Evolutionary conservation across 2,113 vertebrate genomes (phyloP).

Genomic region (Phrynosoma platyrhinos): DNA sequence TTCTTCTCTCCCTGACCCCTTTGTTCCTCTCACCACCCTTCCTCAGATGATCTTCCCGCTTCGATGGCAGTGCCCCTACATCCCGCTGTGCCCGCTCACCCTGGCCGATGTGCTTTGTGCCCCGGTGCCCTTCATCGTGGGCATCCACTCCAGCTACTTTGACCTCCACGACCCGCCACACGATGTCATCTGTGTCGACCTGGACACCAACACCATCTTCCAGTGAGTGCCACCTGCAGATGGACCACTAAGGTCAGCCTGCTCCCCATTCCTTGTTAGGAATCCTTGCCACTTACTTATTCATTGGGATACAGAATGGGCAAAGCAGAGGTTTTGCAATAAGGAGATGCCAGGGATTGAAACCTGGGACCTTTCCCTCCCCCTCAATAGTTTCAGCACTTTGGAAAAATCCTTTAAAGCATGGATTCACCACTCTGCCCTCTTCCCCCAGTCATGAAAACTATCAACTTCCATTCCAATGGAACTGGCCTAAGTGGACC

Average conservation of each 20-base stretch:
- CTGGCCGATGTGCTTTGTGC: slow-evolving; percentile 94
- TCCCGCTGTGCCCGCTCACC: slow-evolving; percentile 93
- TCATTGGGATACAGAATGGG: too few relatives aligned
- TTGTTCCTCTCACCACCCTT: neutral
- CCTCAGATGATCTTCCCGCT: slow-evolving; percentile 93
- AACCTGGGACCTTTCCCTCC: too few relatives aligned
- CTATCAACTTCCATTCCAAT: too few relatives aligned
- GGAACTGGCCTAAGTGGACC: too few relatives aligned
- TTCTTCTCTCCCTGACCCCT: neutral
- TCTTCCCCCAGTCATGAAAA: too few relatives aligned
- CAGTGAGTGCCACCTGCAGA: slow-evolving; percentile 81
- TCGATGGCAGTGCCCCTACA: slow-evolving; percentile 95
- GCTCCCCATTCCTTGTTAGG: neutral
- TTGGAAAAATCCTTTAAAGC: too few relatives aligned
- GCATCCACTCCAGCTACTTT: slow-evolving; percentile 96
- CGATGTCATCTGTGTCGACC: slow-evolving; percentile 92
- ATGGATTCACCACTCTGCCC: too few relatives aligned
- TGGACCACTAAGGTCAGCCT: neutral
- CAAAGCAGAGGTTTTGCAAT: too few relatives aligned
- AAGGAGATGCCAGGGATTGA: too few relatives aligned
- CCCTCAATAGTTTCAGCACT: too few relatives aligned
- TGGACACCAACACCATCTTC: slow-evolving; percentile 96
- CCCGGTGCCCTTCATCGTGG: slow-evolving; percentile 95
- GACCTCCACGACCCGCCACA: slow-evolving; percentile 91
- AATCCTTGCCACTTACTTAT: too few relatives aligned